These are phyloP conservation scores for Parnassius smintheus DNA, from an alignment of 2,888 invertebrate species.

Conservation along the genomic window DNA sequence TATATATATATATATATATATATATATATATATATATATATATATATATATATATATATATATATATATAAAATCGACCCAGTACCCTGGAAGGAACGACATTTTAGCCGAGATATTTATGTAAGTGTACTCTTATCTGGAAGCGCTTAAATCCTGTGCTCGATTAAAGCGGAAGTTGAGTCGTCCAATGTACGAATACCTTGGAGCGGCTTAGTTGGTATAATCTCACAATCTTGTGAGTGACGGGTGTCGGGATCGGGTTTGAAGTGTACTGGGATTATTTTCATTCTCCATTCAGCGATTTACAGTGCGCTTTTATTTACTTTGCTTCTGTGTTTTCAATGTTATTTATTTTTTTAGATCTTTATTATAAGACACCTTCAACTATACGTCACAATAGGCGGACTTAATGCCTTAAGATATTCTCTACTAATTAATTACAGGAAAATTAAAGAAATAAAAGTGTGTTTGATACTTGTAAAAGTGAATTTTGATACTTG, in stretches of 20 bases:
- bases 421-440: background rate
- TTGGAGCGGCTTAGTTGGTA: conserved; percentile 15
- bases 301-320: background rate
- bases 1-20: no score
- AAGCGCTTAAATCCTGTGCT: no score
- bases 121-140: no score
- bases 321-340: background rate
- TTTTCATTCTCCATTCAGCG: background rate
- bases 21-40: no score
- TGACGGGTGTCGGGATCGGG: conserved; percentile 10
- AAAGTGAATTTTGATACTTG: background rate
- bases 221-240: conserved; percentile 21
- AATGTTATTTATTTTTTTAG: background rate
- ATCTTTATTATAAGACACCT: no score
- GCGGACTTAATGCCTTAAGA: background rate
- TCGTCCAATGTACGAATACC: conserved; percentile 1
- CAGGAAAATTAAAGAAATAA: no score
- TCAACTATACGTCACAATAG: background rate
- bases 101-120: no score
- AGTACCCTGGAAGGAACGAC: no score
- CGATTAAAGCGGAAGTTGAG: no score
- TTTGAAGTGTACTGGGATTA: background rate
- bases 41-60: no score
- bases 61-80: no score
- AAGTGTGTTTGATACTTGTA: background rate